Percentiles rank a stretch among this genome's conserved stretches.
These are phyloP conservation scores for Parapristionchus giblindavisi DNA, from an alignment of 2,888 invertebrate genomes.

Conservation along the genomic window DNA sequence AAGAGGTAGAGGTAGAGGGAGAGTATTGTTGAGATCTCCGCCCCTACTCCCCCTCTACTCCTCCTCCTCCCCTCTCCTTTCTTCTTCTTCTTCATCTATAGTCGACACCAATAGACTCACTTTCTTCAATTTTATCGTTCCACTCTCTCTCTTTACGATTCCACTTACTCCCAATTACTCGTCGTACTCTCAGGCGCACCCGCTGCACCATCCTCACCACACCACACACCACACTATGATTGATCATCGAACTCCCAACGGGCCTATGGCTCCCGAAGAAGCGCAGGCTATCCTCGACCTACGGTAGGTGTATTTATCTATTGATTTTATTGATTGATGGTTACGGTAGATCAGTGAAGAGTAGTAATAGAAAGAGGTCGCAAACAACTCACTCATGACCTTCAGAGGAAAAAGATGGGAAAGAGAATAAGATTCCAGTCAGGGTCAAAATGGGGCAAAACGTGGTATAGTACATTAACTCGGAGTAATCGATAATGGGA, in stretches of 20 bases:
- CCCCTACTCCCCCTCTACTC: conserved; percentile 18
- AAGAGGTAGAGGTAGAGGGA: conserved; percentile 22
- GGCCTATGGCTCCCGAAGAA: conserved; percentile 41
- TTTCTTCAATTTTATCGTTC: conserved; percentile 23
- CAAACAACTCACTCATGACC: neutral
- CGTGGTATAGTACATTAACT: no score
- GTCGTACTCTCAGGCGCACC: no score
- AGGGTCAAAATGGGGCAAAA: no score
- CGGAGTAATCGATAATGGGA: no score
- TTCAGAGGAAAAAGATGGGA: no score
- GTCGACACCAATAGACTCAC: no score
- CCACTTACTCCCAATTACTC: neutral
- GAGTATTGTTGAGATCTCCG: no score
- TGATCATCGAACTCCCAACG: conserved; percentile 17
- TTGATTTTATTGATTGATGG: neutral
- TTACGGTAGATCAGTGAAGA: neutral
- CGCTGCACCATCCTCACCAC: neutral
- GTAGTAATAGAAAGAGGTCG: neutral
- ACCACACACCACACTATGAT: conserved; percentile 2
- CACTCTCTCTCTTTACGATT: neutral
- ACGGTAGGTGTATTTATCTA: conserved; percentile 21
- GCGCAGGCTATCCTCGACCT: conserved; percentile 43
- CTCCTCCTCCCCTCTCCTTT: conserved; percentile 14
- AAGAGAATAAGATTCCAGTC: conserved; percentile 2
- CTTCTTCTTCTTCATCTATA: neutral